A percentile compares a stretch with the other conserved stretches of the same genome.
phyloP scores from a whole-genome alignment of 2,797 vertebrate species.

The Sebastes oblongus region DNA sequence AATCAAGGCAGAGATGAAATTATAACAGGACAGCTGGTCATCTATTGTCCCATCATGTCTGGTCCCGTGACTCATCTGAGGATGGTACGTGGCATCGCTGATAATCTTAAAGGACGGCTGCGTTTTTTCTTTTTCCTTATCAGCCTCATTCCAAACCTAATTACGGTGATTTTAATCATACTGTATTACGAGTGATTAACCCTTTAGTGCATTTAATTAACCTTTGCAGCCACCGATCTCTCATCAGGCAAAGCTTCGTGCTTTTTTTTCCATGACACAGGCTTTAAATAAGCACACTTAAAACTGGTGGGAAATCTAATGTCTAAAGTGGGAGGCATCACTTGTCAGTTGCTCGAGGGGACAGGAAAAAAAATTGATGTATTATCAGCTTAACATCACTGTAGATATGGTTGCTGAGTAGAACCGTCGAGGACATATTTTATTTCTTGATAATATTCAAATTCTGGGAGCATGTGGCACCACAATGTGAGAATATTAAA shows the following conservation, averaged over 20 bases:
- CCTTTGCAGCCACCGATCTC: slow-evolving; percentile 77
- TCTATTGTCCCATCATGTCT: slow-evolving; percentile 37
- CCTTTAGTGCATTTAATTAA: slow-evolving; percentile 84
- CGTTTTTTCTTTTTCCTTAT: slow-evolving; percentile 65
- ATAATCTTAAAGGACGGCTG: slow-evolving; percentile 69
- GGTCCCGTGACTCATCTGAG: slow-evolving; percentile 39
- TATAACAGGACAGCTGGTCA: slow-evolving; percentile 43
- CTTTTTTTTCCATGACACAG: slow-evolving; percentile 69
- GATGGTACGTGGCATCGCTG: slow-evolving; percentile 54
- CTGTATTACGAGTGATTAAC: slow-evolving; percentile 83
- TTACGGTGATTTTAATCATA: slow-evolving; percentile 84
- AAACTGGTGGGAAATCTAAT: slow-evolving; percentile 81
- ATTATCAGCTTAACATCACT: slow-evolving; percentile 54
- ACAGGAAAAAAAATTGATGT: slow-evolving; percentile 48
- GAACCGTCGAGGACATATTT: slow-evolving; percentile 27
- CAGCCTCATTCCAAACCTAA: slow-evolving; percentile 77
- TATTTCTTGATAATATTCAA: slow-evolving; percentile 29
- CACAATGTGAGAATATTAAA: slow-evolving; percentile 11
- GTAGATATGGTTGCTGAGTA: slow-evolving; percentile 33
- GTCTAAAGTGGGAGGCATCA: slow-evolving; percentile 79
- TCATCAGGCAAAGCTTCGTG: slow-evolving; percentile 71
- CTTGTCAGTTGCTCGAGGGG: slow-evolving; percentile 74
- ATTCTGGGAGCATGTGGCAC: slow-evolving; percentile 1
- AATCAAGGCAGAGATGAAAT: slow-evolving; percentile 31
- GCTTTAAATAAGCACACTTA: slow-evolving; percentile 82